Percentiles rank a stretch among this genome's conserved stretches.
These are phyloP conservation scores for Antigone vipio DNA, from an alignment of 2,113 vertebrate genomes.

Conservation along the genomic window DNA sequence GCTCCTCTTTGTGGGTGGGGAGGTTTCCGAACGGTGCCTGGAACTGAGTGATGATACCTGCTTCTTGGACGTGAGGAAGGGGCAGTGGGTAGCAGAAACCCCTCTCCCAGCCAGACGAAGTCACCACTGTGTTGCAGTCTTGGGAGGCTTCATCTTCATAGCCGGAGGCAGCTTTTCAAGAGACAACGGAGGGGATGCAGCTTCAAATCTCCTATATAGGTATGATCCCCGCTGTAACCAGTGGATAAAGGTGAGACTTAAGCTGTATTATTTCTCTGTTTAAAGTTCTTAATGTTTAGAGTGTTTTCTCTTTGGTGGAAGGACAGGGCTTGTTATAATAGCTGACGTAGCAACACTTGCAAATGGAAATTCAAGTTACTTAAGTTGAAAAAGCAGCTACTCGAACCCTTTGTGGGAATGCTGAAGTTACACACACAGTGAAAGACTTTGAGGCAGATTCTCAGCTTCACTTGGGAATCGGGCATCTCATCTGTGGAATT, in stretches of 20 bases:
- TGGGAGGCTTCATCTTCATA: slow-evolving; percentile 92
- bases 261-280: slow-evolving; percentile 60
- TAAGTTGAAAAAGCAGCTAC: not conserved
- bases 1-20: slow-evolving; percentile 90
- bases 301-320: not conserved
- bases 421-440: not conserved
- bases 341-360: rapidly evolving
- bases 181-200: slow-evolving; percentile 89
- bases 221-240: slow-evolving; percentile 93
- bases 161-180: slow-evolving; percentile 90
- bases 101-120: slow-evolving; percentile 87
- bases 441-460: not conserved
- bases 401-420: not conserved
- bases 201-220: slow-evolving; percentile 91
- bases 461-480: not conserved
- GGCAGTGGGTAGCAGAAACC: slow-evolving; percentile 86
- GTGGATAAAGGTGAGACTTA: slow-evolving; percentile 90
- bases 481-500: not conserved
- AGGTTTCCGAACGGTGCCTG: slow-evolving; percentile 91
- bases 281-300: slow-evolving; percentile 19
- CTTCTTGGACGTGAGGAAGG: slow-evolving; percentile 76
- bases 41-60: slow-evolving; percentile 90
- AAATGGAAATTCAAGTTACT: not conserved
- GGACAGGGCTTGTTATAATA: not conserved
- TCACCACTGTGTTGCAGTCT: slow-evolving; percentile 88